Evolutionary conservation across 2,113 vertebrate genomes (phyloP).

Genomic region (Crypturellus undulatus): DNA sequence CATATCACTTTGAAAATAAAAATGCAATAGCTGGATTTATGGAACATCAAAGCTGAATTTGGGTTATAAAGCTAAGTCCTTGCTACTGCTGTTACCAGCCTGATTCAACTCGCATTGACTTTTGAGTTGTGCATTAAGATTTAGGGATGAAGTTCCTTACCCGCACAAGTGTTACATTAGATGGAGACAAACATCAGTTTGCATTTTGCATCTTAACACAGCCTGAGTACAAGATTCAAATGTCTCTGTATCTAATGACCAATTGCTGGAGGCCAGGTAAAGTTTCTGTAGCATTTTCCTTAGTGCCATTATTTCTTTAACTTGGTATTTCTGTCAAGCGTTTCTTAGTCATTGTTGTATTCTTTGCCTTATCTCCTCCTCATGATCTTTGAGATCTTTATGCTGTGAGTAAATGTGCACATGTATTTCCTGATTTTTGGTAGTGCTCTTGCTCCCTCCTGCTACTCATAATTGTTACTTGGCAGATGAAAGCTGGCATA

Average conservation of each 20-base stretch:
- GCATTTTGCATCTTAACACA: background rate
- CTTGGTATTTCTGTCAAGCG: background rate
- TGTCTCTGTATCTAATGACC: background rate
- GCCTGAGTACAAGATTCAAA: too few species aligned
- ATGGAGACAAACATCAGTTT: background rate
- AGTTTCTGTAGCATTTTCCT: background rate
- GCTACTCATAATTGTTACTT: slow-evolving; percentile 58
- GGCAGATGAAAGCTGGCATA: slow-evolving; percentile 41
- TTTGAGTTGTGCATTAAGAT: background rate
- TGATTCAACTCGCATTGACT: background rate
- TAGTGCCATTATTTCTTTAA: background rate
- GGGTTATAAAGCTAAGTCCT: background rate
- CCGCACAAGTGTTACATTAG: background rate
- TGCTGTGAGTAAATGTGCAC: background rate
- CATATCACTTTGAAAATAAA: background rate
- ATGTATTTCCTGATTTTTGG: slow-evolving; percentile 27
- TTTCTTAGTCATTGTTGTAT: background rate
- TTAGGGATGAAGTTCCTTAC: background rate
- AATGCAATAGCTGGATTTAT: background rate
- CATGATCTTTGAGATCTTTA: background rate
- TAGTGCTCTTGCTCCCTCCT: slow-evolving; percentile 32
- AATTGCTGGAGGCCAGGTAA: background rate
- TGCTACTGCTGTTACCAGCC: background rate
- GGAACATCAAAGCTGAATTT: background rate
- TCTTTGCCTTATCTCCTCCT: background rate